Evolutionary conservation across 64 coral and sea anemone genomes (phyloP).

Genomic region (Dendrophyllia cribrosa): DNA sequence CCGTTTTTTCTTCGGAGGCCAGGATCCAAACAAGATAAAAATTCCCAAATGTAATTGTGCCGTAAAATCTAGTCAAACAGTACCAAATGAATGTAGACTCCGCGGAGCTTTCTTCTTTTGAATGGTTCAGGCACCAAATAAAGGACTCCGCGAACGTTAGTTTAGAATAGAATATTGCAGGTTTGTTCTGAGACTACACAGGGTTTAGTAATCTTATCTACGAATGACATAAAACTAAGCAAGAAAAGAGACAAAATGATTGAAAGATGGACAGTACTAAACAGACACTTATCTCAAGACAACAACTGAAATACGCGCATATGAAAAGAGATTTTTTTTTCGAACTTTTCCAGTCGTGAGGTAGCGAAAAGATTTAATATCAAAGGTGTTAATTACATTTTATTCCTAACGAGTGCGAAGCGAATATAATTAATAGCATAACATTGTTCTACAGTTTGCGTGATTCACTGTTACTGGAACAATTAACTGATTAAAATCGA

Average conservation of each 20-base stretch:
- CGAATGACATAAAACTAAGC: background rate
- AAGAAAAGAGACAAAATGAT: background rate
- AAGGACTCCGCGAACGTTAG: background rate
- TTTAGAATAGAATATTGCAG: too few relatives aligned
- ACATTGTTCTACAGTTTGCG: conserved; percentile 14
- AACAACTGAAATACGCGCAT: too few relatives aligned
- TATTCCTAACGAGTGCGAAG: background rate
- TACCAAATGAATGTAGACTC: too few relatives aligned
- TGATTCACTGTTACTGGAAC: background rate
- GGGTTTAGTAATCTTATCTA: background rate
- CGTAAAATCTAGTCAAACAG: too few relatives aligned
- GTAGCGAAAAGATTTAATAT: background rate
- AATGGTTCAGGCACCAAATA: too few relatives aligned
- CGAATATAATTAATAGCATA: conserved; percentile 17
- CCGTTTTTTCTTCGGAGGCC: too few relatives aligned
- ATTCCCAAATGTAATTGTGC: too few relatives aligned
- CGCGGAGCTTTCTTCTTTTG: too few relatives aligned
- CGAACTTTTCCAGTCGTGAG: background rate
- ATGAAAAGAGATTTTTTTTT: background rate
- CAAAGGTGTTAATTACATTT: conserved; percentile 20
- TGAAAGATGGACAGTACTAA: background rate
- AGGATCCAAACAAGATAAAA: too few relatives aligned
- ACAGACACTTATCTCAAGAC: too few relatives aligned
- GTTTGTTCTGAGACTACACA: background rate
- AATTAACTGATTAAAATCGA: background rate